Conservation (phyloP, 2,888 invertebrate genomes). For the Folsomia candida region DNA sequence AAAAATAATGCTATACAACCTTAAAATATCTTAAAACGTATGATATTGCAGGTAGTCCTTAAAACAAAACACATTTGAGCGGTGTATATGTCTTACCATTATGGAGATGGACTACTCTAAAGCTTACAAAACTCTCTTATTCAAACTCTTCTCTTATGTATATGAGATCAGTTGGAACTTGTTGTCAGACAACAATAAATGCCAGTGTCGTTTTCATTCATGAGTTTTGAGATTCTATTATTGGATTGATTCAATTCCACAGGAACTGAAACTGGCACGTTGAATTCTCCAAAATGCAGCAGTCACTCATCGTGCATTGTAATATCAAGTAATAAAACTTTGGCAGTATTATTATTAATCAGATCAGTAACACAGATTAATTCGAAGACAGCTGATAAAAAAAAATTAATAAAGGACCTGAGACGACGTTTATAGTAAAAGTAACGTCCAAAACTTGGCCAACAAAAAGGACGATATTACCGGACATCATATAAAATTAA, state of each 20-base stretch:
- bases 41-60: conserved; percentile 6
- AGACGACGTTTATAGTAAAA: too few species aligned
- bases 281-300: background rate
- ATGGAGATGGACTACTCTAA: background rate
- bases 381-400: background rate
- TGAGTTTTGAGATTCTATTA: background rate
- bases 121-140: background rate
- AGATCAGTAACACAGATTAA: conserved; percentile 14
- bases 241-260: background rate
- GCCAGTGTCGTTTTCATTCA: background rate
- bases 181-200: background rate
- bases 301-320: too few species aligned
- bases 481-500: too few species aligned
- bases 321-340: conserved; percentile 8
- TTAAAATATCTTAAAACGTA: background rate
- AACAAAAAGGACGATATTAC: too few species aligned
- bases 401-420: background rate
- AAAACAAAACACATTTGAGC: conserved; percentile 15
- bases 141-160: background rate
- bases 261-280: background rate
- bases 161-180: conserved; percentile 19
- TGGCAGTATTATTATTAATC: conserved; percentile 19
- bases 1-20: background rate
- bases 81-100: conserved; percentile 4
- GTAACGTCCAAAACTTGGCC: too few species aligned